phyloP scores from a whole-genome alignment of 2,113 vertebrate genomes.

The Cranoglanis bouderius region DNA sequence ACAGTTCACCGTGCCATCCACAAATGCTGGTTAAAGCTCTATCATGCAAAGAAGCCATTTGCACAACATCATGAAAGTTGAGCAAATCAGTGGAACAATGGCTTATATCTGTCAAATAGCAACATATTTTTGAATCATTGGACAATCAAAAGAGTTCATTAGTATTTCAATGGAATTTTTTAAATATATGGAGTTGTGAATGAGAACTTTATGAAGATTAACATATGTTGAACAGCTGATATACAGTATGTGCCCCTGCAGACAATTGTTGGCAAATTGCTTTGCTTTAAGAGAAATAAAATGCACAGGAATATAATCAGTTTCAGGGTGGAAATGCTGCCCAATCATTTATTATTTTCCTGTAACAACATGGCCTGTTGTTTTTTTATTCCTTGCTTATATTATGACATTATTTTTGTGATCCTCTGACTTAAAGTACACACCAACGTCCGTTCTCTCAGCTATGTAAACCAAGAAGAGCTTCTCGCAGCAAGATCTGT shows the following conservation, averaged over 20 bases:
- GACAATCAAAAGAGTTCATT: neutral
- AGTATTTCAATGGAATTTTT: neutral
- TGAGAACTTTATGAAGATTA: neutral
- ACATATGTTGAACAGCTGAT: neutral
- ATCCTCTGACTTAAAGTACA: constrained; percentile 47
- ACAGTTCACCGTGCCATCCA: too few species aligned
- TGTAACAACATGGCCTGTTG: neutral
- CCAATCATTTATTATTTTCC: neutral
- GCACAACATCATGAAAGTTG: too few species aligned
- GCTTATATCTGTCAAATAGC: neutral
- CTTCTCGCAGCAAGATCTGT: constrained; percentile 40
- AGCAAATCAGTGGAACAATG: neutral
- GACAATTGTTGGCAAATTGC: neutral
- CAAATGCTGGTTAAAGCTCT: too few species aligned
- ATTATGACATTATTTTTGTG: neutral
- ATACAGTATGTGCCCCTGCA: neutral
- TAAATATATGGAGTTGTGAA: neutral
- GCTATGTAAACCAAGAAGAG: constrained; percentile 54
- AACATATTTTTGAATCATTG: neutral
- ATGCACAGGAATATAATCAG: neutral
- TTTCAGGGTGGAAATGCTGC: neutral
- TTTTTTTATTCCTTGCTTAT: neutral
- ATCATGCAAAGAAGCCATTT: too few species aligned
- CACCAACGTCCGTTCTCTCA: constrained; percentile 28
- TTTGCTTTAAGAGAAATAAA: neutral